phyloP scores from a whole-genome alignment of 2,113 vertebrate species.

The Pavo muticus region DNA sequence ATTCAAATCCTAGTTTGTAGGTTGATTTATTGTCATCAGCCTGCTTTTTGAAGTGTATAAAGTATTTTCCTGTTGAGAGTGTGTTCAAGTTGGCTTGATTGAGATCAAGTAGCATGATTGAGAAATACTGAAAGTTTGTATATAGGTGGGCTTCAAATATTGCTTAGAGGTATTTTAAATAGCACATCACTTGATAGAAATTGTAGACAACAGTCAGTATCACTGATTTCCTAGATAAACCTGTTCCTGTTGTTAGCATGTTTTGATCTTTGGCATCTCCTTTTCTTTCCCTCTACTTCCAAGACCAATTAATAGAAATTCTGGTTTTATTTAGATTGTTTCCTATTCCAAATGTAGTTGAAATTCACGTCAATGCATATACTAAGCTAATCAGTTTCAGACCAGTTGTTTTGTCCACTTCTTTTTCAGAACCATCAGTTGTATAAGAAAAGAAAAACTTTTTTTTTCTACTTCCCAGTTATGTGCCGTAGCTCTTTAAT shows the following conservation, averaged over 20 bases:
- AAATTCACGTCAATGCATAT: not conserved
- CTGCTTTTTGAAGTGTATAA: not conserved
- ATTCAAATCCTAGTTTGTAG: not conserved
- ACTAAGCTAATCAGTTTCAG: conserved; percentile 5
- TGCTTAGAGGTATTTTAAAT: not conserved
- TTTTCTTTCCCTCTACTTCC: conserved; percentile 10
- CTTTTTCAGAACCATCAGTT: conserved; percentile 69
- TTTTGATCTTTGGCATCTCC: not conserved
- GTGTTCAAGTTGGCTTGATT: not conserved
- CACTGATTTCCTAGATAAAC: not conserved
- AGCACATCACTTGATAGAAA: not conserved
- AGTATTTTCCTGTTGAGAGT: not conserved
- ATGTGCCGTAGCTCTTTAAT: not conserved
- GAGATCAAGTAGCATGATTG: not conserved
- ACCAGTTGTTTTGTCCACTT: not conserved
- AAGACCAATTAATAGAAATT: not conserved
- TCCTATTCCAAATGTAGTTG: not conserved
- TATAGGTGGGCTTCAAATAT: not conserved
- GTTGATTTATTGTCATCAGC: not conserved
- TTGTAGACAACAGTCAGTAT: not conserved
- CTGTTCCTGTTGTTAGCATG: not conserved
- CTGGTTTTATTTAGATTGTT: not conserved
- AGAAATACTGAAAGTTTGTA: not conserved
- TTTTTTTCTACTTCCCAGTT: not conserved
- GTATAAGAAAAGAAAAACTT: not conserved